Base-by-base conservation (phyloP, 2,888 invertebrate species). In the Campoletis raptor region DNA sequence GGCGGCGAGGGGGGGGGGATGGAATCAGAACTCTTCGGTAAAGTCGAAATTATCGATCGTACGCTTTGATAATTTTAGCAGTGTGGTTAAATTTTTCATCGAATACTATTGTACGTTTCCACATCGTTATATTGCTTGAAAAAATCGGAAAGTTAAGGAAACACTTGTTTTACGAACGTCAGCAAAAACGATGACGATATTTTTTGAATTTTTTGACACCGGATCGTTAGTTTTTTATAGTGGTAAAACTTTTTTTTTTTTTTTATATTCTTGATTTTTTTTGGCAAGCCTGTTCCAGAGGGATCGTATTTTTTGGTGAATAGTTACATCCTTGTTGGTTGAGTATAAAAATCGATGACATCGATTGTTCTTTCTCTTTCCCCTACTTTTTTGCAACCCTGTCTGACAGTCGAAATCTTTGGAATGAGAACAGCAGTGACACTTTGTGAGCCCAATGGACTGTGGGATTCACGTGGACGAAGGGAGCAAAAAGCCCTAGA, bases 41-140 rank as follows among this genome's bases (percentile, higher is more conserved):
- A 52, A 45, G 73, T 48, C 61, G 64, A 61, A 73, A 48, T 76
- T 72, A 84, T 82, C 70, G 83, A 85, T 85, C 74, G 80, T 72
- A 42, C 64, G 76, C 52, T 52, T 61, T 66, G 79, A 87, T 85
- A 81, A 85, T 85, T 85, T 81, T 67, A 87, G 85, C 78, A 76
- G 45, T 77, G 64, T 9, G n/a, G 48, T 78, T 36, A 80, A 15
- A 10, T 30, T 30, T 61, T 30, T 15, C 5, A 30, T 48, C 24
- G 45, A 24, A 45, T 24, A 8, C 12, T 21, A 21, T 30, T 40
- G 15, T 10, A 40, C n/a, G 12, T 21, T 12, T 67, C 30, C 30
- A 30, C 2, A 30, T 30, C 30, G 30, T 30, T 30, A 30, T 30
- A 3, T 30, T 30, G 30, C 30, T 30, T 30, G 3, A 30, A 30